A percentile compares a stretch with the other conserved stretches of the same genome.
Conservation (phyloP, 92 coral and sea anemone species). For the Metridium senile region DNA sequence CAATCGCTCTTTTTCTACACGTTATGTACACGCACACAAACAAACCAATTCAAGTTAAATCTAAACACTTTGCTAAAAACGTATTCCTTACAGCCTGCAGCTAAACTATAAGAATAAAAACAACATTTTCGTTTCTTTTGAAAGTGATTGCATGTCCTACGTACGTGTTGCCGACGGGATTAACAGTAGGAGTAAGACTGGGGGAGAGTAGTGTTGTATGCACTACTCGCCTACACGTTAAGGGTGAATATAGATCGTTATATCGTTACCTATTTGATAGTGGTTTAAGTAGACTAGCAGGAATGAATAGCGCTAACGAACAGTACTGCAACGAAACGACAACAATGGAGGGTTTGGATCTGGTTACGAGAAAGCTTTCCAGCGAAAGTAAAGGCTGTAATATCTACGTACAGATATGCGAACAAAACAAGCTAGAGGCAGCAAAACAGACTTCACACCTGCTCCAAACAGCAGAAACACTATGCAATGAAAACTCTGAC, state of each 20-base stretch:
- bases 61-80: neutral
- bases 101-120: neutral
- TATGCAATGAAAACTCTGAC: slow-evolving; percentile 62
- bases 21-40: too few relatives aligned
- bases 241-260: too few relatives aligned
- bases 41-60: neutral
- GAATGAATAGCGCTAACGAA: neutral
- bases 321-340: neutral
- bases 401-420: slow-evolving; percentile 35
- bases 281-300: too few relatives aligned
- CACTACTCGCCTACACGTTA: too few relatives aligned
- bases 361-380: neutral
- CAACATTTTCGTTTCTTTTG: neutral
- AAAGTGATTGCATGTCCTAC: too few relatives aligned
- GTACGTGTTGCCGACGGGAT: too few relatives aligned
- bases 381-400: slow-evolving; percentile 2
- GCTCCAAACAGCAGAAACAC: slow-evolving; percentile 57
- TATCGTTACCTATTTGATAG: too few relatives aligned
- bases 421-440: slow-evolving; percentile 68
- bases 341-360: neutral
- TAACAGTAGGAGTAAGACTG: too few relatives aligned
- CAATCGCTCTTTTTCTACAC: too few relatives aligned
- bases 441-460: slow-evolving; percentile 61
- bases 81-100: neutral
- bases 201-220: too few relatives aligned